Conservation (phyloP, 2,888 invertebrate genomes). For the Chalcosyrphus nemorum region DNA sequence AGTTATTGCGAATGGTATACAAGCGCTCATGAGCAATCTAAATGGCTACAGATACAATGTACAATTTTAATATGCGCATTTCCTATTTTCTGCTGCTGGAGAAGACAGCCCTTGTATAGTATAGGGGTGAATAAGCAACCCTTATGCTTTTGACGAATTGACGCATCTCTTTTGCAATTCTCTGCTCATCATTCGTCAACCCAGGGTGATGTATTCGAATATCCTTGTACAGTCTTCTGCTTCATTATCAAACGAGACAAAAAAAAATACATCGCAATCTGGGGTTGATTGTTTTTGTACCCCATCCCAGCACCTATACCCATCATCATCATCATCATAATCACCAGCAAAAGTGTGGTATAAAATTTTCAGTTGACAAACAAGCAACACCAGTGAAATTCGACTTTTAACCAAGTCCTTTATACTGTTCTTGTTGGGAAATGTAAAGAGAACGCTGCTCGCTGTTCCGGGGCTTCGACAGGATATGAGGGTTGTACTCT, state of each 20-base stretch:
- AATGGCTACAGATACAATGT: constrained; percentile 46
- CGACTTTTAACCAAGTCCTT: constrained; percentile 74
- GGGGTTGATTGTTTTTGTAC: constrained; percentile 40
- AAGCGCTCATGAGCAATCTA: constrained; percentile 62
- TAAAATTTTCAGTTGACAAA: constrained; percentile 78
- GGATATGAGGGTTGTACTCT: constrained; percentile 67
- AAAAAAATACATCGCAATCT: constrained; percentile 17
- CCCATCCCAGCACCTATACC: constrained; percentile 26
- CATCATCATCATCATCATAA: constrained; percentile 74
- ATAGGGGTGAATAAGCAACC: constrained; percentile 65
- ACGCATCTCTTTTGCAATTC: constrained; percentile 68
- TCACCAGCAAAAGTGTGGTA: constrained; percentile 75
- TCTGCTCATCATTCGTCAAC: constrained; percentile 70
- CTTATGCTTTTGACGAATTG: constrained; percentile 69
- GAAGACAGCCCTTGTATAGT: neutral
- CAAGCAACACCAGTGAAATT: constrained; percentile 79
- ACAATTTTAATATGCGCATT: constrained; percentile 53
- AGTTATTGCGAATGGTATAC: constrained; percentile 50
- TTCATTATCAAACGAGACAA: constrained; percentile 59
- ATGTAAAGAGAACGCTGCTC: constrained; percentile 54
- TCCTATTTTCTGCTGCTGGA: constrained; percentile 15
- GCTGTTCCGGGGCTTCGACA: constrained; percentile 54
- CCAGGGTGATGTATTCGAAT: constrained; percentile 41
- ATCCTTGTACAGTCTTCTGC: constrained; percentile 6
- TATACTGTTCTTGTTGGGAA: constrained; percentile 5